Percentiles rank a stretch among this genome's conserved stretches.
phyloP scores from a whole-genome alignment of 2,888 invertebrate species.

The Toxonevra muliebris region DNA sequence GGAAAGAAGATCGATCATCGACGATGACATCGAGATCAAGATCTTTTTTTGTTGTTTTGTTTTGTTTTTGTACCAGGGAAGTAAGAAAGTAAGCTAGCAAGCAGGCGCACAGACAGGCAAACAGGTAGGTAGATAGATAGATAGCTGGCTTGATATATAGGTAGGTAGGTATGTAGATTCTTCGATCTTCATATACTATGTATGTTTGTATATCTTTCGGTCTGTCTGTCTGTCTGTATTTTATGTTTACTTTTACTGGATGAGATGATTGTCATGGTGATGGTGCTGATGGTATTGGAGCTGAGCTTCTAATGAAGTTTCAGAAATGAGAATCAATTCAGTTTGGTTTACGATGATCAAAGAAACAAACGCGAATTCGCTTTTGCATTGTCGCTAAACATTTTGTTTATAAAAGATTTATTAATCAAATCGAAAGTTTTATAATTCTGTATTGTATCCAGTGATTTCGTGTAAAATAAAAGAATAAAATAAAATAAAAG shows the following conservation, averaged over 20 bases:
- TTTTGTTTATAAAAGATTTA: too few species aligned
- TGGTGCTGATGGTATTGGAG: neutral
- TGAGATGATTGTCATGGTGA: too few species aligned
- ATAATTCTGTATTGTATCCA: too few species aligned
- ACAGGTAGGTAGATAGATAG: slow-evolving; percentile 4
- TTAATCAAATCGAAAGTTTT: too few species aligned
- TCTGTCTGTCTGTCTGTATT: slow-evolving; percentile 1
- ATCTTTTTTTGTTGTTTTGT: neutral
- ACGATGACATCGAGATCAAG: too few species aligned
- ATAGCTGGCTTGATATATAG: neutral
- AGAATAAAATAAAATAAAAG: too few species aligned
- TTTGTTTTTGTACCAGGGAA: neutral
- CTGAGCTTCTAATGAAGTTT: slow-evolving; percentile 62
- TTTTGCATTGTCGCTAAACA: slow-evolving; percentile 11
- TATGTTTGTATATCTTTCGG: too few species aligned
- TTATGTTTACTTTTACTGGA: neutral
- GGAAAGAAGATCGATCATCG: too few species aligned
- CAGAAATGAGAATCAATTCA: slow-evolving; percentile 64
- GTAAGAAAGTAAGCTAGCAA: too few species aligned
- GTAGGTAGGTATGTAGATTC: too few species aligned
- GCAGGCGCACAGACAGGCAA: neutral
- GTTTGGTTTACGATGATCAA: slow-evolving; percentile 62
- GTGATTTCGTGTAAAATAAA: too few species aligned
- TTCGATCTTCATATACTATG: too few species aligned
- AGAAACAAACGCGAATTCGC: slow-evolving; percentile 62